phyloP scores from a whole-genome alignment of 2,113 vertebrate species.

The Elgaria multicarinata region DNA sequence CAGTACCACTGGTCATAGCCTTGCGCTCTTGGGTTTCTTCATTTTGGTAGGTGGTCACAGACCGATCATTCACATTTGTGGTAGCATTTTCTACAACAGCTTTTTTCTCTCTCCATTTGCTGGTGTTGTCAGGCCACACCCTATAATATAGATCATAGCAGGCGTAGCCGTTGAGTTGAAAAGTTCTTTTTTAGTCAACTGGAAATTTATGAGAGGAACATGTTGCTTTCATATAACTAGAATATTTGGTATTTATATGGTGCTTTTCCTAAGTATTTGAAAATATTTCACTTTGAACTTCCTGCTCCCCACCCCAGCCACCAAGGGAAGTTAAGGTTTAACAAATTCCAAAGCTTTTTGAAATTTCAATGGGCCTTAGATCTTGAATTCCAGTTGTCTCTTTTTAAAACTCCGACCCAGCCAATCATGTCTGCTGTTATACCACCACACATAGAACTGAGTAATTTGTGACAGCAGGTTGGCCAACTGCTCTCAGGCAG shows the following conservation, averaged over 20 bases:
- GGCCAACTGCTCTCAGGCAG: slow-evolving; percentile 51
- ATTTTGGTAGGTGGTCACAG: not conserved
- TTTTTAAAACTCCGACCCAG: slow-evolving; percentile 23
- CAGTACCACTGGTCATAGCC: not conserved
- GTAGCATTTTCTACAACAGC: not conserved
- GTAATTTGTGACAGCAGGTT: not conserved
- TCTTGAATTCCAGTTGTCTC: slow-evolving; percentile 2
- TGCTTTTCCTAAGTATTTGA: not conserved
- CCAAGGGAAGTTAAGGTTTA: slow-evolving; percentile 14
- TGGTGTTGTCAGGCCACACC: not conserved
- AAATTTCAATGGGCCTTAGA: not conserved
- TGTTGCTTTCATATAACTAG: not conserved
- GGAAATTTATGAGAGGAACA: not conserved
- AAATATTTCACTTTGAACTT: not conserved
- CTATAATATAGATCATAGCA: not conserved
- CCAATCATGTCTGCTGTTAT: slow-evolving; percentile 3
- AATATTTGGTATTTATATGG: not conserved
- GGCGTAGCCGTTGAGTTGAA: too few species aligned
- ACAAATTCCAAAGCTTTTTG: not conserved
- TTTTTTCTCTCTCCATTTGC: not conserved
- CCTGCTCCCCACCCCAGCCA: slow-evolving; percentile 1
- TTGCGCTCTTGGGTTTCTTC: not conserved
- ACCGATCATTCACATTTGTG: not conserved
- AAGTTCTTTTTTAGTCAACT: not conserved
- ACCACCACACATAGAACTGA: slow-evolving; percentile 17